Conservation (phyloP, 2,888 invertebrate species). For the Epsilonema sp. region DNA sequence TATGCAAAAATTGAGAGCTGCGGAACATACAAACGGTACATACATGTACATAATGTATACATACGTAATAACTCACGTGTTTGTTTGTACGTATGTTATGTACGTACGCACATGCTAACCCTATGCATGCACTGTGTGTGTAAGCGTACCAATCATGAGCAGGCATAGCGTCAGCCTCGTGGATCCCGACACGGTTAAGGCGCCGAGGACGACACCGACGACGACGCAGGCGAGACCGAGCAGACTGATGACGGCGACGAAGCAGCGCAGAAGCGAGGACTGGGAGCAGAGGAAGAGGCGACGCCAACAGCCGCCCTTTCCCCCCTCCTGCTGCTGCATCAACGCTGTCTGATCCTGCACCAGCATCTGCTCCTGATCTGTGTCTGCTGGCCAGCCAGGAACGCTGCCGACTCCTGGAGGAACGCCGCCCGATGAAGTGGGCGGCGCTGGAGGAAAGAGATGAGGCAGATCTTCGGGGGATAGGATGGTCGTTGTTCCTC, state of each 20-base stretch:
- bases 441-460: too few relatives aligned
- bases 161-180: constrained; percentile 8
- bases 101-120: too few relatives aligned
- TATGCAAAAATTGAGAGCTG: too few relatives aligned
- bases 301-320: background rate
- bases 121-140: too few relatives aligned
- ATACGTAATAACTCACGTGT: too few relatives aligned
- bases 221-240: constrained; percentile 8
- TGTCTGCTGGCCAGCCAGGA: background rate
- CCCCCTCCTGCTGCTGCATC: too few relatives aligned
- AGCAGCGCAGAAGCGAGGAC: constrained; percentile 6
- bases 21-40: too few relatives aligned
- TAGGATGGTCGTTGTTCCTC: too few relatives aligned
- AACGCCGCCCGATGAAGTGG: too few relatives aligned
- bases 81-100: too few relatives aligned
- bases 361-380: background rate
- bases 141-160: constrained; percentile 9
- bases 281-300: background rate
- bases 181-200: constrained; percentile 7
- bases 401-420: too few relatives aligned
- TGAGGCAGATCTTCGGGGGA: background rate
- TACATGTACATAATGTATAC: too few relatives aligned
- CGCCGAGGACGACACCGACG: constrained; percentile 9
- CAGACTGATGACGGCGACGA: constrained; percentile 7
- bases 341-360: background rate